Base-by-base conservation (phyloP, 2,888 invertebrate genomes). In the Crossocerus cetratus region DNA sequence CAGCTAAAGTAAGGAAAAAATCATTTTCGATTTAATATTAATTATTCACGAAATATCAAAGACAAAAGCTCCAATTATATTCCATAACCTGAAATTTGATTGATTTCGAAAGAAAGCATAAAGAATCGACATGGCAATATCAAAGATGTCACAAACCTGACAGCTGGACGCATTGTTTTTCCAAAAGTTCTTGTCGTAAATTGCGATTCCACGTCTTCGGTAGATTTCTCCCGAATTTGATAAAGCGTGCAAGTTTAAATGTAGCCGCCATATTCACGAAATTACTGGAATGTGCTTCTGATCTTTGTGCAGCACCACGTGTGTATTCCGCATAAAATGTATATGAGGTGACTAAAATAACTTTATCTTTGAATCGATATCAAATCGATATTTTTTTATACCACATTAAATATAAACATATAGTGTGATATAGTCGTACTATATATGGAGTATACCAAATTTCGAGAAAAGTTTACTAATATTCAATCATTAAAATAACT, bases 261-360 rank as follows among this genome's bases (percentile, higher is more conserved):
- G 83, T 72, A 32, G 85, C 82, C 54, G 88, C 86, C 88, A 89
- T 89, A 75, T 83, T 83, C 73, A 22, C 44, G 3, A 44, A 32
- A 61, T 49, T 49, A 13, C 14, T 49, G 49, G 32, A 32, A 32
- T 32, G 32, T 32, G 32, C 32, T 8, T 5, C 32, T 32, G 11
- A 8, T 32, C 32, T 32, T 32, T 1, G 8, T 5, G 32, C 32
- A 32, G 32, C 32, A 32, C 32, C 32, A 32, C 32, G 32, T 32
- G 32, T 32, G 32, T 32, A 32, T 32, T 32, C 32, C 32, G 32
- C 32, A 32, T 32, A 32, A 32, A 1, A 32, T 32, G 32, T n/a
- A n/a, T n/a, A n/a, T n/a, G n/a, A n/a, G n/a, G n/a, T n/a, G n/a
- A n/a, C n/a, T n/a, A n/a, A n/a, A n/a, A n/a, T n/a, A n/a, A n/a